phyloP scores from a whole-genome alignment of 2,113 vertebrate species.

The Rhinichthys klamathensis region DNA sequence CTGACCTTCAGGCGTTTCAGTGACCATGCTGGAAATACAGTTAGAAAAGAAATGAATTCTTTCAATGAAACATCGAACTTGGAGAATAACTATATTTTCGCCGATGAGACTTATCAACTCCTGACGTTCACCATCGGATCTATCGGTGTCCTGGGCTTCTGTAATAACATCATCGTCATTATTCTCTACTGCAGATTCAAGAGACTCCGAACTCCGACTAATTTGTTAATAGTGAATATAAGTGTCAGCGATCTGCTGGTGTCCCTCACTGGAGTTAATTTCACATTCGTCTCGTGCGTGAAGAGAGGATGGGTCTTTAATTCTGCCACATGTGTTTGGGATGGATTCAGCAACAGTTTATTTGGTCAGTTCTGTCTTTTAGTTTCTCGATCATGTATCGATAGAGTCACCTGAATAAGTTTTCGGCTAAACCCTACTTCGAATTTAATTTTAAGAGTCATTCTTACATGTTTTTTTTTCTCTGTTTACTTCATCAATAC shows the following conservation, averaged over 20 bases:
- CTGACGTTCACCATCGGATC: conserved; percentile 83
- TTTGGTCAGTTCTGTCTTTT: conserved; percentile 81
- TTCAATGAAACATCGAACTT: conserved; percentile 66
- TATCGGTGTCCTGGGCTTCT: conserved; percentile 83
- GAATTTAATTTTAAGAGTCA: not conserved
- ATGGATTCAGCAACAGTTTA: conserved; percentile 91
- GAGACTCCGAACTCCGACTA: conserved; percentile 84
- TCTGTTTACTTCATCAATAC: not conserved
- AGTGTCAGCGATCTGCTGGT: conserved; percentile 86
- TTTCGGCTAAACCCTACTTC: not conserved
- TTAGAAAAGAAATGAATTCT: conserved; percentile 71
- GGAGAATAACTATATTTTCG: conserved; percentile 72
- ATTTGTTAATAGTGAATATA: conserved; percentile 84
- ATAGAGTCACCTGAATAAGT: not conserved
- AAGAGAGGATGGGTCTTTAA: conserved; percentile 85
- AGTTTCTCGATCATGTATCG: not conserved
- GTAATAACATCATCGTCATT: conserved; percentile 84
- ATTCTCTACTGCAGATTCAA: conserved; percentile 84
- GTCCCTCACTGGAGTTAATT: conserved; percentile 81
- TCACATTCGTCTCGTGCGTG: conserved; percentile 86
- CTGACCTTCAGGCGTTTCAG: conserved; percentile 1
- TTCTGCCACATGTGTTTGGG: conserved; percentile 83
- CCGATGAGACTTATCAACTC: conserved; percentile 82
- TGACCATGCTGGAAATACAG: conserved; percentile 64
- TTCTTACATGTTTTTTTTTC: not conserved